phyloP scores from a whole-genome alignment of 2,888 invertebrate species.

The Pimpla rufipes region DNA sequence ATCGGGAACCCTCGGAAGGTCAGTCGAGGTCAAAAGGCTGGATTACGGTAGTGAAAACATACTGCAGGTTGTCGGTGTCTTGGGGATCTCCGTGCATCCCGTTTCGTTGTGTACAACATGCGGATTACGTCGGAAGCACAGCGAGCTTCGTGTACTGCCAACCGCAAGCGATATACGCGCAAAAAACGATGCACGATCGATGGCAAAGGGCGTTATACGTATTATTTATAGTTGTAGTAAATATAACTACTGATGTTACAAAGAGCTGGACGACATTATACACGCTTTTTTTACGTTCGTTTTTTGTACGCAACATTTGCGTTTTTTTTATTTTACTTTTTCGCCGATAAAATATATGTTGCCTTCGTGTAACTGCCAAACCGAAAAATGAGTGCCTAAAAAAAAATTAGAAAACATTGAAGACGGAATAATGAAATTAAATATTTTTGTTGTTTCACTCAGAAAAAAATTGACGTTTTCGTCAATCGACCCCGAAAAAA shows the following conservation, averaged over 20 bases:
- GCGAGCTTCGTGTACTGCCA: conserved; percentile 25
- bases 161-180: conserved; percentile 17
- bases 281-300: background rate
- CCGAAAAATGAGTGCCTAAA: no score
- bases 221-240: conserved; percentile 5
- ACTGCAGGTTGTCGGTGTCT: background rate
- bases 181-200: conserved; percentile 26
- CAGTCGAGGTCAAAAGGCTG: conserved; percentile 51
- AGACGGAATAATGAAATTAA: no score
- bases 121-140: conserved; percentile 8
- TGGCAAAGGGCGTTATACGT: background rate
- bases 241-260: background rate
- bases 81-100: background rate
- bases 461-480: no score
- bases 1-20: conserved; percentile 43
- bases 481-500: no score
- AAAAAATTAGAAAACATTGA: no score
- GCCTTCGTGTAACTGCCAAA: no score
- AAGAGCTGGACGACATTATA: background rate
- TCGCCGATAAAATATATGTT: no score
- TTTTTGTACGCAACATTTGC: no score
- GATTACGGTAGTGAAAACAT: background rate
- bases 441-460: no score
- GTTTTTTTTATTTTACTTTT: no score
- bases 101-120: background rate